phyloP scores from a whole-genome alignment of 2,113 vertebrate genomes.

The Vulpes lagopus region DNA sequence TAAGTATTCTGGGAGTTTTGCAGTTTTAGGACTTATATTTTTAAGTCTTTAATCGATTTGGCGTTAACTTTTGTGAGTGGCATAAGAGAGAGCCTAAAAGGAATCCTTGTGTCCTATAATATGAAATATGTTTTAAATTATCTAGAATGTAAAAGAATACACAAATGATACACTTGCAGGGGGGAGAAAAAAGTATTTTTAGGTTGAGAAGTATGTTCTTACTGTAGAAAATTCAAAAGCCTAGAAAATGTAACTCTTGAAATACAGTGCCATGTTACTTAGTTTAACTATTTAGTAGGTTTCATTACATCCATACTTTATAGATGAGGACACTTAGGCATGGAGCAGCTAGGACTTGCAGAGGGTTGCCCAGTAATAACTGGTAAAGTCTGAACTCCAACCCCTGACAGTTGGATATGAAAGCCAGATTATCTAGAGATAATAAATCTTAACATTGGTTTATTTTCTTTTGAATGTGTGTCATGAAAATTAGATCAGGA shows the following conservation, averaged over 20 bases:
- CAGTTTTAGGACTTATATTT: background rate
- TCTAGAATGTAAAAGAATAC: background rate
- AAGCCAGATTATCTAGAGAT: background rate
- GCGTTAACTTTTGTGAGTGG: background rate
- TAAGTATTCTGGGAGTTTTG: background rate
- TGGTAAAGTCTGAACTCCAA: background rate
- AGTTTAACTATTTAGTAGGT: background rate
- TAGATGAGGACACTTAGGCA: background rate
- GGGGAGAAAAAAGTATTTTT: background rate
- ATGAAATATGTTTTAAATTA: constrained; percentile 17
- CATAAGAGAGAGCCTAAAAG: background rate
- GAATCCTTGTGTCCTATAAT: background rate
- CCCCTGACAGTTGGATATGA: background rate
- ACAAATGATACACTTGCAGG: background rate
- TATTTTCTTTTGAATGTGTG: background rate
- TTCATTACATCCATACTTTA: background rate
- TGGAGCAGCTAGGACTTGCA: background rate
- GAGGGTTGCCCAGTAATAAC: background rate
- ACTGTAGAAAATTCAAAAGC: background rate
- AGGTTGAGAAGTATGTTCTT: background rate
- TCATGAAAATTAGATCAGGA: background rate
- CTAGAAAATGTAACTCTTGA: background rate
- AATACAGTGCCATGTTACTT: background rate
- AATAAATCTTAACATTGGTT: background rate
- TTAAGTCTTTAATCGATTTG: background rate